Conservation (phyloP, 2,113 vertebrate species). For the Catagonus wagneri region DNA sequence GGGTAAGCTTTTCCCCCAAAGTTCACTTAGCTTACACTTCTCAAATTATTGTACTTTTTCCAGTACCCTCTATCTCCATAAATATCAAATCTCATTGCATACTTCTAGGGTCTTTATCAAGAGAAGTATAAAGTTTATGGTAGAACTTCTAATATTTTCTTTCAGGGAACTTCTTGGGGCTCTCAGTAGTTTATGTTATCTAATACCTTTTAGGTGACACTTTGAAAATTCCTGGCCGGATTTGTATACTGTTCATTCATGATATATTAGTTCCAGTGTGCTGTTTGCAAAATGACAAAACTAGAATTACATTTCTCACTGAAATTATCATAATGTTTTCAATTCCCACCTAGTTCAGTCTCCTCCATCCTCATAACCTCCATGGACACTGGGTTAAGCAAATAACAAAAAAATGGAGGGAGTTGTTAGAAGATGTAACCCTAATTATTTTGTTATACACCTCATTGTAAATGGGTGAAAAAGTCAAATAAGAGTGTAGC, state of each 20-base stretch:
- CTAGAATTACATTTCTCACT: neutral
- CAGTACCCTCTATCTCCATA: neutral
- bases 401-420: neutral
- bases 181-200: neutral
- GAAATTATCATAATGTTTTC: neutral
- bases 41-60: slow-evolving; percentile 8
- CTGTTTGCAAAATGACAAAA: neutral
- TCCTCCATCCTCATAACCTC: neutral
- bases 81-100: neutral
- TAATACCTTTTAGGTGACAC: neutral
- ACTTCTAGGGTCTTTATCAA: neutral
- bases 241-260: neutral
- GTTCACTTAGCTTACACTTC: neutral
- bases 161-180: neutral
- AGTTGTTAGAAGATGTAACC: neutral
- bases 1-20: neutral
- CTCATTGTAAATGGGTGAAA: neutral
- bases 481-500: neutral
- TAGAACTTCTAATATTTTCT: neutral
- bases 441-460: neutral
- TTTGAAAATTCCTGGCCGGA: neutral
- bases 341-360: neutral
- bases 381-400: neutral
- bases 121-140: neutral
- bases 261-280: neutral